Base-by-base conservation (phyloP, 2,113 vertebrate species). In the Zapornia atra region DNA sequence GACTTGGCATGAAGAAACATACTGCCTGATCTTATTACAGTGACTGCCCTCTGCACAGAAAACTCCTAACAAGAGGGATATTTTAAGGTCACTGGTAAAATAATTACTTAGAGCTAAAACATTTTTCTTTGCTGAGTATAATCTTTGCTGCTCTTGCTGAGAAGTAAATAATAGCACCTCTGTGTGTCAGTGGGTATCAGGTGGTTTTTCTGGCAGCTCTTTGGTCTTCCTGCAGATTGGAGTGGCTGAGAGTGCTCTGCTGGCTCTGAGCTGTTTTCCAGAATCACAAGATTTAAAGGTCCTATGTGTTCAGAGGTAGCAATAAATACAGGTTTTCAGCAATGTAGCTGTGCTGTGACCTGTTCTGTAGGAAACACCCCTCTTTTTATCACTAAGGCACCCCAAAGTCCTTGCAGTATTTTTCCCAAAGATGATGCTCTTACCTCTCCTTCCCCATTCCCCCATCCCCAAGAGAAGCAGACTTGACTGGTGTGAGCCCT, bases 1-100 rank as follows among this genome's bases (percentile, higher is more conserved):
- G 92, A 96, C 92, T 88, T 94, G 92, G 94, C 94, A 82, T 72
- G 91, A 93, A 91, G 94, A 94, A 95, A 94, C 80, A 59, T 42
- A 48, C 88, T 94, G 96, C 86, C 94, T 44, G 86, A 90, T 96
- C 88, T 90, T 92, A 71, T 93, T 96, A 96, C 72, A 86, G 85
- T 38, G 34, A 68, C 82, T 83, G 88, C 26, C 79, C 56, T 83
- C 92, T 77, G 69, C 57, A 81, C 83, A 77, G 79, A 88, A 78
- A 75, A 63, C n/a, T 97, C 87, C 38, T 71, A 88, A 75, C 68
- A 88, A 64, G 60, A 16, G 80, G 64, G 88, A 92, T 90, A 80
- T 96, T 95, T 88, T 94, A 94, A 93, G 93, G 92, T 94, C 80
- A 78, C 48, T 25, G 60, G 66, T 83, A 71, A 90, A 93, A 94